Evolutionary conservation across 23 tunicate genomes (phyloP), one percentile per base, ranked within the genome.

Genomic region (Ascidia mentula): DNA sequence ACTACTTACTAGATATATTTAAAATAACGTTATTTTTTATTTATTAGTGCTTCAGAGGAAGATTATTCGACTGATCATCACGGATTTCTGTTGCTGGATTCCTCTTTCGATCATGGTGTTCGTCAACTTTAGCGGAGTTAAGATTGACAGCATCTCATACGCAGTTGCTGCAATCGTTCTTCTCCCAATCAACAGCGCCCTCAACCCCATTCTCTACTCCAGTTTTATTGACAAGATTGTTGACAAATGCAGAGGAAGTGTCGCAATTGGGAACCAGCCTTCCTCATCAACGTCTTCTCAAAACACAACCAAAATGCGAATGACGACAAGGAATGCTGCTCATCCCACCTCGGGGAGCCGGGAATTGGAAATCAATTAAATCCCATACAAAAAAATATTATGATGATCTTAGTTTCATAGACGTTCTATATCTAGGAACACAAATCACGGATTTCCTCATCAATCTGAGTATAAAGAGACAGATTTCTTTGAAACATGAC

Each of bases 131-230:
- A 71, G 75, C 38, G 75, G 75, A 71, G 38, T 71, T 17, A 34
- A 34, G 75, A 35, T 71, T n/a, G 8, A 34, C 75, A 71, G 38
- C 75, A 35, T 71, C 34, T 5, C 75, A 33, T 71, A 71, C 75
- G 75, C 75, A 18, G 75, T 71, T 20, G 37, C 75, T 33, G 75
- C 75, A 1, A 71, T 71, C 30, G 38, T 71, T 35, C 38, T 71
- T 34, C 75, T 71, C 8, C 75, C 75, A 17, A 71, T 71, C 30
- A 71, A 71, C 75, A 71, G 75, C 34, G 75, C 75, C 75, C 75
- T 71, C 2, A 71, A 71, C 31, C 75, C 75, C 6, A 71, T 71
- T 9, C 38, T 71, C 3, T 71, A 71, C 13, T 71, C 75, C 75
- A 18, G 31, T 9, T 71, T 71, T 31, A 71, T 71, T 35, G 75